phyloP scores from a whole-genome alignment of 2,888 invertebrate species.

The Plutella xylostella region DNA sequence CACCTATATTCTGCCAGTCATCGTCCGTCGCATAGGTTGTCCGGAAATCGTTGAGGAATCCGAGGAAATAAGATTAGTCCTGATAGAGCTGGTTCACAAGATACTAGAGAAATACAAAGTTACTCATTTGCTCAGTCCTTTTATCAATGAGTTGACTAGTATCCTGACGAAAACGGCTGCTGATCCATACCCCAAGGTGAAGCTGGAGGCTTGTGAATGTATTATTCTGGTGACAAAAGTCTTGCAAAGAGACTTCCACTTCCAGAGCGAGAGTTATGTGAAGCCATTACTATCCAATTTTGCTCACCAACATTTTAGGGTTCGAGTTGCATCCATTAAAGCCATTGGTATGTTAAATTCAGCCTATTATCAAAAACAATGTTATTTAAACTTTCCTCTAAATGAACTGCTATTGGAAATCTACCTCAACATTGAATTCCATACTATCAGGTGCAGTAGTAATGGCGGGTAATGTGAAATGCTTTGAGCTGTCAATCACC shows the following conservation, averaged over 20 bases:
- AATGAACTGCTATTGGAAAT: too few species aligned
- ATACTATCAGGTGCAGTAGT: constrained; percentile 72
- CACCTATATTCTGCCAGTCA: constrained; percentile 79
- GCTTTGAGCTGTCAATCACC: constrained; percentile 77
- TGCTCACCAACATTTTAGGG: constrained; percentile 85
- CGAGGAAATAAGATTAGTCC: constrained; percentile 84
- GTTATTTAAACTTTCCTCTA: background rate
- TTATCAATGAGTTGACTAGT: constrained; percentile 79
- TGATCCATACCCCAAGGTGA: constrained; percentile 86
- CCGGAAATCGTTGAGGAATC: constrained; percentile 75
- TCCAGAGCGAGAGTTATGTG: constrained; percentile 78
- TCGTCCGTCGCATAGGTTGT: constrained; percentile 82
- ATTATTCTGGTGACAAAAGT: constrained; percentile 74
- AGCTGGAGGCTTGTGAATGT: constrained; percentile 80
- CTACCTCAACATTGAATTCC: too few species aligned
- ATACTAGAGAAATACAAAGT: constrained; percentile 75
- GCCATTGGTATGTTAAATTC: constrained; percentile 73
- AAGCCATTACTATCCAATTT: constrained; percentile 80
- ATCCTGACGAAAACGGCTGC: constrained; percentile 78
- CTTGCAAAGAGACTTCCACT: constrained; percentile 78
- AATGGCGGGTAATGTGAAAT: constrained; percentile 77
- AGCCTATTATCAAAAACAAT: background rate
- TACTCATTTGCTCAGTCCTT: constrained; percentile 71
- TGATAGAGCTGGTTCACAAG: constrained; percentile 74
- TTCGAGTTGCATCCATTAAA: constrained; percentile 79